These are phyloP conservation scores for Aphodius granarius DNA, from an alignment of 2,888 invertebrate species.

Conservation along the genomic window DNA sequence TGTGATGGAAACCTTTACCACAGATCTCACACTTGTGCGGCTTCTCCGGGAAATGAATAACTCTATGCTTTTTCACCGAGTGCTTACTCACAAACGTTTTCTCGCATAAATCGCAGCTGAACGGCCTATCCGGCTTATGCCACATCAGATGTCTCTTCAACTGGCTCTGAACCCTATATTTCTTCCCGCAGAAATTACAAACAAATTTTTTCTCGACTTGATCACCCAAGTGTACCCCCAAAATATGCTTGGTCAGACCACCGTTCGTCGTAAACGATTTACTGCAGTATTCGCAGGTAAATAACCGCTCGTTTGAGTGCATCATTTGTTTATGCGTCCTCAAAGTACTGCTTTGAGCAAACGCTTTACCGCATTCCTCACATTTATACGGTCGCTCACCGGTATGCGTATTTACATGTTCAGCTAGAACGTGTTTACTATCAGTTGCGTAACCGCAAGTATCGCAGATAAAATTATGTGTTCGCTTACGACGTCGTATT, in stretches of 20 bases:
- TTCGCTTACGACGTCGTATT: neutral
- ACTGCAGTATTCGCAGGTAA: slow-evolving; percentile 2
- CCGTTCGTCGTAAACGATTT: slow-evolving; percentile 1
- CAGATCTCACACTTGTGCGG: slow-evolving; percentile 3
- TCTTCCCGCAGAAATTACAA: slow-evolving; percentile 3
- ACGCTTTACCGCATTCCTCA: slow-evolving; percentile 1
- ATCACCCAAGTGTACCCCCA: neutral
- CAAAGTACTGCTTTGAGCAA: slow-evolving; percentile 5
- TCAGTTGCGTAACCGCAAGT: neutral
- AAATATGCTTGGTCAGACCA: neutral
- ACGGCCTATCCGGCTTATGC: neutral
- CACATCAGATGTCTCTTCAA: neutral
- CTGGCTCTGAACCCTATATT: neutral
- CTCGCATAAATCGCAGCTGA: slow-evolving; percentile 7
- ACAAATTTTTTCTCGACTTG: neutral
- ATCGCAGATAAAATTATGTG: neutral
- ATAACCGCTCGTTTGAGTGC: neutral
- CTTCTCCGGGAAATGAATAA: slow-evolving; percentile 3
- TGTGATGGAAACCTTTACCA: slow-evolving; percentile 10
- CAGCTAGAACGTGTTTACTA: neutral
- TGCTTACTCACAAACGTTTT: neutral
- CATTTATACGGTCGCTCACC: slow-evolving; percentile 1
- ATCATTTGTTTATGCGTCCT: neutral
- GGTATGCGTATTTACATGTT: neutral
- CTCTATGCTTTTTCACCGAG: slow-evolving; percentile 7